Percentiles rank a stretch among this genome's conserved stretches.
Conservation (phyloP, 2,888 invertebrate genomes). For the Macrosiphum euphorbiae region DNA sequence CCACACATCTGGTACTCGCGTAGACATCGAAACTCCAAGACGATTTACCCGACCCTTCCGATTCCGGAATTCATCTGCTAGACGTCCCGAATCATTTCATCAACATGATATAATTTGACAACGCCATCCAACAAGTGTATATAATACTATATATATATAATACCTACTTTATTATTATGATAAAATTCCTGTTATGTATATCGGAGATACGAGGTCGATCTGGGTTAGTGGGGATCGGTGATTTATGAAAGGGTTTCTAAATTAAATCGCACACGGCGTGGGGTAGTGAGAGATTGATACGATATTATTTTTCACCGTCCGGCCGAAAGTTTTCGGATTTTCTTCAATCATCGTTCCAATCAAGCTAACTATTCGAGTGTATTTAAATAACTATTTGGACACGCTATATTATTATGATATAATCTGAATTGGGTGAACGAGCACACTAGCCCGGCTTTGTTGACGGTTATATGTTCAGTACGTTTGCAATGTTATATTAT, state of each 20-base stretch:
- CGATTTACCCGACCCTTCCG: background rate
- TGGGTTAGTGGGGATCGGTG: background rate
- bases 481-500: background rate
- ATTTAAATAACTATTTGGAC: background rate
- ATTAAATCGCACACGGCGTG: background rate
- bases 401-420: background rate
- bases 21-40: background rate
- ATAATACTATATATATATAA: background rate
- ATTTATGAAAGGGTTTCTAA: background rate
- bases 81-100: background rate
- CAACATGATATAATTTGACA: background rate
- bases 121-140: slow-evolving; percentile 7
- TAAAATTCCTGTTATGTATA: background rate
- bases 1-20: background rate
- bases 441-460: background rate
- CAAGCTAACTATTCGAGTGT: background rate
- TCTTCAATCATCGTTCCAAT: background rate
- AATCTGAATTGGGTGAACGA: background rate
- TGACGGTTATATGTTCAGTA: background rate
- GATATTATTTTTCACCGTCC: background rate
- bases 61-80: background rate
- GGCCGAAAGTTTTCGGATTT: background rate
- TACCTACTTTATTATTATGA: background rate
- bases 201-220: background rate
- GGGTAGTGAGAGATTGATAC: background rate